These are phyloP conservation scores for Anolis apletophallus DNA, from an alignment of 2,797 vertebrate genomes.

Conservation along the genomic window DNA sequence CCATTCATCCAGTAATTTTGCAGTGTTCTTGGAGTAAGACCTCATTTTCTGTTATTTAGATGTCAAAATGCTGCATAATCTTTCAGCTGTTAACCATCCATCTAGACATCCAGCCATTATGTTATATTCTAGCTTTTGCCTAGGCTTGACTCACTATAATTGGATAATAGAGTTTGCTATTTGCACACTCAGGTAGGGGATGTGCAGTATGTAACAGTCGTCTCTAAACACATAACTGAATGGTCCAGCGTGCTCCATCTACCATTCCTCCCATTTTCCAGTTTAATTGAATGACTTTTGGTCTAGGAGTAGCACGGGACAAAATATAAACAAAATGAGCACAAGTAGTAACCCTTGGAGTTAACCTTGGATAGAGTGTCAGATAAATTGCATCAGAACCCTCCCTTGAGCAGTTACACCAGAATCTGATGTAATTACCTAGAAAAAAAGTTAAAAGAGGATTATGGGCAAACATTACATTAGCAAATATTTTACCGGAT, in stretches of 20 bases:
- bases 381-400: slow-evolving; percentile 6
- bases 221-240: neutral
- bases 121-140: too few species aligned
- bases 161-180: neutral
- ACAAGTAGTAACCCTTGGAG: neutral
- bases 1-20: neutral
- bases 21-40: neutral
- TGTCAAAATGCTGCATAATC: neutral
- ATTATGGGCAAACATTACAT: neutral
- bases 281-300: neutral
- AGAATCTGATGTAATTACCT: slow-evolving; percentile 9
- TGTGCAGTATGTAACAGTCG: neutral
- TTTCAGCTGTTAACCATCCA: neutral
- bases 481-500: slow-evolving; percentile 1
- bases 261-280: neutral
- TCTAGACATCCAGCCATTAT: too few species aligned
- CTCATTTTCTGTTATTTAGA: neutral
- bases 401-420: neutral
- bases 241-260: neutral
- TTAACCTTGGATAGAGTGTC: slow-evolving; percentile 1
- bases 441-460: neutral
- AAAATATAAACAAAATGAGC: neutral
- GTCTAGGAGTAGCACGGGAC: neutral
- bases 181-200: neutral
- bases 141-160: neutral